Percentiles rank a stretch among this genome's conserved stretches.
phyloP scores from a whole-genome alignment of 2,888 invertebrate genomes.

The Drosophila macrospina region DNA sequence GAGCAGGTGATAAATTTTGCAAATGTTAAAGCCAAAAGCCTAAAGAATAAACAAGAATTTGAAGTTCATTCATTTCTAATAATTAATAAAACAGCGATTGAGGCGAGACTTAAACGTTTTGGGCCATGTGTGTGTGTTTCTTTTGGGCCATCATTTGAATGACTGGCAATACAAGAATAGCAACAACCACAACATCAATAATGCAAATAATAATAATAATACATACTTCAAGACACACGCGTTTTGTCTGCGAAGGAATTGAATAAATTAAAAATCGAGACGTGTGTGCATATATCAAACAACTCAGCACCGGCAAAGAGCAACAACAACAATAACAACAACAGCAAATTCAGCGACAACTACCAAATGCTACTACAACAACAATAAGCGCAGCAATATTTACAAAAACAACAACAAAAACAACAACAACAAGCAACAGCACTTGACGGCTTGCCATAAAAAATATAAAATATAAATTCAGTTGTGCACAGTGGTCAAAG shows the following conservation, averaged over 20 bases:
- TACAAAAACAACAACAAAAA: constrained; percentile 47
- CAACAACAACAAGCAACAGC: constrained; percentile 47
- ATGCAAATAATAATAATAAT: constrained; percentile 53
- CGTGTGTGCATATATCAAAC: constrained; percentile 73
- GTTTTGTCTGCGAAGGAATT: constrained; percentile 54
- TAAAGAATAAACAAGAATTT: constrained; percentile 12
- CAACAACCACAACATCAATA: constrained; percentile 26
- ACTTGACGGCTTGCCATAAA: constrained; percentile 46
- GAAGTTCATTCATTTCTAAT: constrained; percentile 44
- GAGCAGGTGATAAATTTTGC: constrained; percentile 32
- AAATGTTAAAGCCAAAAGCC: constrained; percentile 24
- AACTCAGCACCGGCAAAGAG: constrained; percentile 51
- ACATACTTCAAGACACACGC: constrained; percentile 60
- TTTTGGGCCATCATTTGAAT: constrained; percentile 54
- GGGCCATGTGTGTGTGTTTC: constrained; percentile 41
- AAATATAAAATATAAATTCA: constrained; percentile 44
- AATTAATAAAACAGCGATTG: constrained; percentile 41
- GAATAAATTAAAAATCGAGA: constrained; percentile 71
- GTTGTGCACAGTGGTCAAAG: constrained; percentile 63
- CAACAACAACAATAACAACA: constrained; percentile 32
- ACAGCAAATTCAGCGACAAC: constrained; percentile 29
- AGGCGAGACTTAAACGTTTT: constrained; percentile 52
- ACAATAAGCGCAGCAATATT: constrained; percentile 32
- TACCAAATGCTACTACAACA: constrained; percentile 28
- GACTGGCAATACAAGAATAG: constrained; percentile 26